These are phyloP conservation scores for Lerema accius DNA, from an alignment of 1,140 invertebrate species.

Conservation along the genomic window DNA sequence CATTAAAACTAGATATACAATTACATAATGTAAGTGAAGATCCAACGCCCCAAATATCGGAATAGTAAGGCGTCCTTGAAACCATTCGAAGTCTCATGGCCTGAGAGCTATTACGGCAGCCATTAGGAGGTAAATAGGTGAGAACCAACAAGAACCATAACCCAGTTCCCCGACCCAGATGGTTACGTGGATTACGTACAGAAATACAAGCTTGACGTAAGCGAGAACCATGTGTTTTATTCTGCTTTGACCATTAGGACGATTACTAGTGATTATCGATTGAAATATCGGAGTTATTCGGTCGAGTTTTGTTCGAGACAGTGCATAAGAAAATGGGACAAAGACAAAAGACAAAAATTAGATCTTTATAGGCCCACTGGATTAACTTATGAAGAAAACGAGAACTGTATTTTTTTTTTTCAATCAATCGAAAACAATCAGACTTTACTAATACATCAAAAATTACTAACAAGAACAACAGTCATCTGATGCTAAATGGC, in stretches of 20 bases:
- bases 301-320: slow-evolving; percentile 9
- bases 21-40: too few relatives aligned
- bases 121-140: slow-evolving; percentile 31
- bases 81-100: slow-evolving; percentile 4
- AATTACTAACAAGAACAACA: too few relatives aligned
- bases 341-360: too few relatives aligned
- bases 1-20: too few relatives aligned
- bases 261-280: slow-evolving; percentile 32
- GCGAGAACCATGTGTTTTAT: slow-evolving; percentile 32
- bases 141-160: slow-evolving; percentile 36
- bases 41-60: not conserved
- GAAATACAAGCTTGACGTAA: slow-evolving; percentile 54
- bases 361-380: too few relatives aligned
- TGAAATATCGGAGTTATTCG: slow-evolving; percentile 4
- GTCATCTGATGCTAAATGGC: too few relatives aligned
- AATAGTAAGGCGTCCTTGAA: slow-evolving; percentile 6
- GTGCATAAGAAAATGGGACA: not conserved
- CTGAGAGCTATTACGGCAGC: slow-evolving; percentile 23
- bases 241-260: not conserved
- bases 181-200: slow-evolving; percentile 45
- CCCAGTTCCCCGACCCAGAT: slow-evolving; percentile 36
- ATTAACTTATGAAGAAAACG: too few relatives aligned
- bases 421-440: too few relatives aligned
- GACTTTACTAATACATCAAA: too few relatives aligned
- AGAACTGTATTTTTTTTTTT: too few relatives aligned